A percentile compares a stretch with the other conserved stretches of the same genome.
Conservation (phyloP, 2,797 vertebrate genomes). For the Triplophysa bombifrons region DNA sequence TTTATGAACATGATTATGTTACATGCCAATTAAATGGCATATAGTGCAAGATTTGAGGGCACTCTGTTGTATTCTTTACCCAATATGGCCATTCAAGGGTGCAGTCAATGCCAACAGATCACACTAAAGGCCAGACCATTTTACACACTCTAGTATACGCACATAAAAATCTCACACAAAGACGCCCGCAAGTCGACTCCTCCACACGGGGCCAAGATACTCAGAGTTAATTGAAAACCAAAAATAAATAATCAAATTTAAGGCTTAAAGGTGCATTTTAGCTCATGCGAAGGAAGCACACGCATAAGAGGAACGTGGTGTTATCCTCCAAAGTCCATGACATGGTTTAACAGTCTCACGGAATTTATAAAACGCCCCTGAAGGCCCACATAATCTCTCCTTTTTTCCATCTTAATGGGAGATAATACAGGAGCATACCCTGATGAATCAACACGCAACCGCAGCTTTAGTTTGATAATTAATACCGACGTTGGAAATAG, state of each 20-base stretch:
- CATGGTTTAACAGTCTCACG: conserved; percentile 75
- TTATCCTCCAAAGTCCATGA: conserved; percentile 73
- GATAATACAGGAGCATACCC: conserved; percentile 76
- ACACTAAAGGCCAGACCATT: conserved; percentile 18
- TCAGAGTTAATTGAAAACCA: conserved; percentile 74
- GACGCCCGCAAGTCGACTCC: conserved; percentile 5
- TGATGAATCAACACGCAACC: conserved; percentile 80
- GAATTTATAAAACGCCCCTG: conserved; percentile 76
- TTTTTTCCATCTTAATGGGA: conserved; percentile 75
- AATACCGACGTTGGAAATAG: conserved; percentile 79
- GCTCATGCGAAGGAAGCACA: conserved; percentile 28
- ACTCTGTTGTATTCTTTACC: not conserved
- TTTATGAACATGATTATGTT: conserved; percentile 25
- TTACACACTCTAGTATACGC: not conserved
- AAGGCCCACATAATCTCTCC: conserved; percentile 76
- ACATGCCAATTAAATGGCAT: not conserved
- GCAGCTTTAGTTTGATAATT: conserved; percentile 80
- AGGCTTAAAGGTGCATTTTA: conserved; percentile 71
- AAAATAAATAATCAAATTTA: conserved; percentile 77
- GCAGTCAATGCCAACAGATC: not conserved
- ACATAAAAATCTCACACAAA: conserved; percentile 11
- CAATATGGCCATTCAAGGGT: conserved; percentile 27
- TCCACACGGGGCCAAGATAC: conserved; percentile 34
- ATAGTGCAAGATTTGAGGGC: not conserved
- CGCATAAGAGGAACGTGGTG: conserved; percentile 55